Conservation (phyloP, 2,113 vertebrate genomes). For the Microcebus lehilahytsara region DNA sequence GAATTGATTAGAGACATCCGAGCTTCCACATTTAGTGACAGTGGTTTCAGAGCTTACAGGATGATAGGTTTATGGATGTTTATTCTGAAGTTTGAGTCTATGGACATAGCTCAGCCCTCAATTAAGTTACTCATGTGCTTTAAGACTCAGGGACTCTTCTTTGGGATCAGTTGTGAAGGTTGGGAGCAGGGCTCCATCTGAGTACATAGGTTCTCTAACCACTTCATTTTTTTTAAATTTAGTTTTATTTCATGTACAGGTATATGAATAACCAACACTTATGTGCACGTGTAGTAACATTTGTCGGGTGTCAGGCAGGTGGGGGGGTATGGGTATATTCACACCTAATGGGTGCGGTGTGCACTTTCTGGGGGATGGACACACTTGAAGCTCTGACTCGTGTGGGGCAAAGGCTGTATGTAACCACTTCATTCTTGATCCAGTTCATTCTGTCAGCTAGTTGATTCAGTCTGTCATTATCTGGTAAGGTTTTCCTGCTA, state of each 20-base stretch:
- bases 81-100: background rate
- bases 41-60: background rate
- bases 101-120: background rate
- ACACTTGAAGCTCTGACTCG: too few species aligned
- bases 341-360: too few species aligned
- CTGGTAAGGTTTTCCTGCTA: background rate
- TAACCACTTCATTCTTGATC: background rate
- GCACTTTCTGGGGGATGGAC: too few species aligned
- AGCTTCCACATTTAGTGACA: background rate
- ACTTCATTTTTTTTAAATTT: background rate
- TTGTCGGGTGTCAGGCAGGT: too few species aligned
- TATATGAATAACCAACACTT: too few species aligned
- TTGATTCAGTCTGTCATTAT: background rate
- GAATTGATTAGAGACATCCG: background rate
- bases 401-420: too few species aligned
- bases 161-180: background rate
- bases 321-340: too few species aligned
- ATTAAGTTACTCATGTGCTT: background rate
- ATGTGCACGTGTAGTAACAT: too few species aligned
- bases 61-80: background rate
- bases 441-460: background rate
- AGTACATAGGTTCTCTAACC: background rate
- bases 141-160: background rate
- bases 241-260: too few species aligned
- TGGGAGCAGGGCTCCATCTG: background rate